Evolutionary conservation across 2,113 vertebrate species (phyloP).

Genomic region (Octodon degus): DNA sequence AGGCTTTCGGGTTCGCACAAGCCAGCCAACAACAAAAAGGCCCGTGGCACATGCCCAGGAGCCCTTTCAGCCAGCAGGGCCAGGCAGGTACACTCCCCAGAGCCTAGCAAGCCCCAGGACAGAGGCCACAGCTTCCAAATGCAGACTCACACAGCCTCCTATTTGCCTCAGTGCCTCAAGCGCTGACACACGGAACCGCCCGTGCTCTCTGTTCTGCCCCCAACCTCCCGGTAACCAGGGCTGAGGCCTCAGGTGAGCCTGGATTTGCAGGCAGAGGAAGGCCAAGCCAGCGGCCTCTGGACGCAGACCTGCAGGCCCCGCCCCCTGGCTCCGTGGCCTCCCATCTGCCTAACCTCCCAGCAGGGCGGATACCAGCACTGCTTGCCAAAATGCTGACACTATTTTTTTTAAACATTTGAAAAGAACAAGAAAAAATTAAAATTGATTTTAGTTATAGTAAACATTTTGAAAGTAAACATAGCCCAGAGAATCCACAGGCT

Average conservation of each 20-base stretch:
- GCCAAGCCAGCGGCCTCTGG: background rate
- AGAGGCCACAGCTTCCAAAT: background rate
- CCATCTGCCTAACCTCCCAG: background rate
- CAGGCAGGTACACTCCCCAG: background rate
- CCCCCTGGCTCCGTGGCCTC: background rate
- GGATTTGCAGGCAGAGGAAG: background rate
- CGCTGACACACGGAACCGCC: background rate
- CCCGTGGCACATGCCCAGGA: background rate
- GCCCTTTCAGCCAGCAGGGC: background rate
- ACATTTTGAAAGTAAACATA: background rate
- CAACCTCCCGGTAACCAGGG: background rate
- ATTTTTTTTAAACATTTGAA: constrained; percentile 25
- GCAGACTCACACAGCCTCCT: background rate
- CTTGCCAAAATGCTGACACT: background rate
- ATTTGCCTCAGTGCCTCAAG: background rate
- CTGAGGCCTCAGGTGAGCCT: background rate
- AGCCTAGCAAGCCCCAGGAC: background rate
- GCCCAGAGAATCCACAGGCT: background rate
- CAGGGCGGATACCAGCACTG: background rate
- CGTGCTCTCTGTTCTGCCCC: background rate
- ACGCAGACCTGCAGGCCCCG: background rate
- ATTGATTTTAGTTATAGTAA: background rate
- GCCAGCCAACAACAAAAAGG: background rate
- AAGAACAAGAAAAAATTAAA: background rate
- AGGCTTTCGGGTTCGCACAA: background rate